A percentile compares a stretch with the other conserved stretches of the same genome.
Conservation (phyloP, 1,140 invertebrate genomes). For the Maconellicoccus hirsutus region DNA sequence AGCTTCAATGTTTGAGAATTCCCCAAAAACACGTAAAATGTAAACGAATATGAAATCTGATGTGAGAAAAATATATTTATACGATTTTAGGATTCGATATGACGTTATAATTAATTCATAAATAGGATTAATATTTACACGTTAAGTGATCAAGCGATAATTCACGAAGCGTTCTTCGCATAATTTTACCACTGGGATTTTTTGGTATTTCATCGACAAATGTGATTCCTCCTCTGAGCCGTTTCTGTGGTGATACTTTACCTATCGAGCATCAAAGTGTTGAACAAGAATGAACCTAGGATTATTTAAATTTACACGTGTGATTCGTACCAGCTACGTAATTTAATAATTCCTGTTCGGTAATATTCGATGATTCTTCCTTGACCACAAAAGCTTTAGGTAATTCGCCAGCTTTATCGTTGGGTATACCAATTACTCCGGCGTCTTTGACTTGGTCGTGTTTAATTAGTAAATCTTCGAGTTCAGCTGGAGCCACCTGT, state of each 20-base stretch:
- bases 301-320: too few relatives aligned
- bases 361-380: conserved; percentile 36
- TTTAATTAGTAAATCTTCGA: conserved; percentile 54
- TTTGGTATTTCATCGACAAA: conserved; percentile 60
- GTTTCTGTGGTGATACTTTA: conserved; percentile 54
- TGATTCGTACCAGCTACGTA: conserved; percentile 39
- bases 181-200: conserved; percentile 59
- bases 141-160: not conserved
- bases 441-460: conserved; percentile 54
- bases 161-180: conserved; percentile 40
- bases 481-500: conserved; percentile 49
- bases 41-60: too few relatives aligned
- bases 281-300: too few relatives aligned
- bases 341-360: conserved; percentile 40
- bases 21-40: too few relatives aligned
- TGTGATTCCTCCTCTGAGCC: conserved; percentile 49
- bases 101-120: too few relatives aligned
- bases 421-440: conserved; percentile 57
- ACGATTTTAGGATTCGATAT: too few relatives aligned
- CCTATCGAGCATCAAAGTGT: not conserved
- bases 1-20: too few relatives aligned
- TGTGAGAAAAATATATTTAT: too few relatives aligned
- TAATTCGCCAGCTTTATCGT: conserved; percentile 50
- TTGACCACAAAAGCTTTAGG: conserved; percentile 47
- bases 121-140: not conserved